phyloP scores from a whole-genome alignment of 2,797 vertebrate genomes.

The Rhadinocentrus ornatus region DNA sequence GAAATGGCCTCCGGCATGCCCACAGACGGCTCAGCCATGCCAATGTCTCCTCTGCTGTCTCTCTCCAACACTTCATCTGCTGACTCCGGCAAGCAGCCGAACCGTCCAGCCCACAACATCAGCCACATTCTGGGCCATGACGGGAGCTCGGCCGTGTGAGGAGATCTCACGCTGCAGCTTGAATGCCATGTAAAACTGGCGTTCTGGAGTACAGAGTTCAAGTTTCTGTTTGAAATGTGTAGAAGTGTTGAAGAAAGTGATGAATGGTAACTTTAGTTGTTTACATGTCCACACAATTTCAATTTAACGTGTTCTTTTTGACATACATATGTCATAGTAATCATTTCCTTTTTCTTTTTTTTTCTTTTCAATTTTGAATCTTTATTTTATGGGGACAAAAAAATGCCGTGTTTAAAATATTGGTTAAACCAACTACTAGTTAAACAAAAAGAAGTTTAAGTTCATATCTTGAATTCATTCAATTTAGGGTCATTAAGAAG shows the following conservation, averaged over 20 bases:
- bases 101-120: slow-evolving; percentile 98
- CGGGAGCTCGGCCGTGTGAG: slow-evolving; percentile 94
- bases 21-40: slow-evolving; percentile 93
- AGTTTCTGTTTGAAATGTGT: slow-evolving; percentile 6
- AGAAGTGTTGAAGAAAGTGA: slow-evolving; percentile 16
- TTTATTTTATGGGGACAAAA: slow-evolving; percentile 12
- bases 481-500: slow-evolving; percentile 52
- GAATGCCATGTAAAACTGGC: slow-evolving; percentile 1
- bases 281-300: slow-evolving; percentile 51
- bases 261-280: slow-evolving; percentile 40
- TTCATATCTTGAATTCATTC: slow-evolving; percentile 58
- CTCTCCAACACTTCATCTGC: slow-evolving; percentile 92
- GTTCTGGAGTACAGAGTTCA: slow-evolving; percentile 11
- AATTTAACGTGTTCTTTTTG: slow-evolving; percentile 12
- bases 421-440: slow-evolving; percentile 49
- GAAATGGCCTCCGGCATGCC: slow-evolving; percentile 97
- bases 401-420: slow-evolving; percentile 36
- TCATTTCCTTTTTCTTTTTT: slow-evolving; percentile 42
- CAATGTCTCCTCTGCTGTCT: slow-evolving; percentile 94
- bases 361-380: slow-evolving; percentile 7
- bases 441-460: slow-evolving; percentile 49
- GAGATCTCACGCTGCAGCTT: slow-evolving; percentile 32
- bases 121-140: slow-evolving; percentile 99
- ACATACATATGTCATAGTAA: slow-evolving; percentile 30
- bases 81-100: slow-evolving; percentile 95